Percentiles rank a stretch among this genome's conserved stretches.
Evolutionary conservation across 2,888 invertebrate species (phyloP).

Genomic region (Timema podura): DNA sequence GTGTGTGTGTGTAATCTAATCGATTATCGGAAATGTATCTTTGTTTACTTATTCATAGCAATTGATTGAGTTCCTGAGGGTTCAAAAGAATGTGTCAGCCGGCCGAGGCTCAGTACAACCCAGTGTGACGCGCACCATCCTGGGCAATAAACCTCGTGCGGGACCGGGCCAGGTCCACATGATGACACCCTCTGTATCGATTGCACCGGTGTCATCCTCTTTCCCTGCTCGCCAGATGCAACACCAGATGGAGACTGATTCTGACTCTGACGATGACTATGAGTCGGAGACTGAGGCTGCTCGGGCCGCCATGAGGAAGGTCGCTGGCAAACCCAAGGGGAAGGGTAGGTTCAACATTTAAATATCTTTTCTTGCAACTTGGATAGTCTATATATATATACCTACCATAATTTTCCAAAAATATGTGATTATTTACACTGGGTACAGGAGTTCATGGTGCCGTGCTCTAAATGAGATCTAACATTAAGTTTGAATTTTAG

Average conservation of each 20-base stretch:
- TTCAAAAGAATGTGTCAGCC: slow-evolving; percentile 40
- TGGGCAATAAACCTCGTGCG: slow-evolving; percentile 19
- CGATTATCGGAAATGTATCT: too few relatives aligned
- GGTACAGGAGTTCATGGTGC: neutral
- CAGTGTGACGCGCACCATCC: slow-evolving; percentile 22
- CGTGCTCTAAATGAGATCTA: too few relatives aligned
- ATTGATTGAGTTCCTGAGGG: slow-evolving; percentile 44
- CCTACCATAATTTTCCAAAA: neutral
- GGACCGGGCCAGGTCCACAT: slow-evolving; percentile 36
- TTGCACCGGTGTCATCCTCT: slow-evolving; percentile 46
- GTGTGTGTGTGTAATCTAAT: too few relatives aligned
- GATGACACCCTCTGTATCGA: slow-evolving; percentile 51
- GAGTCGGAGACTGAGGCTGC: slow-evolving; percentile 28
- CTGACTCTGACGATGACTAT: slow-evolving; percentile 29
- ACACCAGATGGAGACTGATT: slow-evolving; percentile 22
- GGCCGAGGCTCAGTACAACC: slow-evolving; percentile 30
- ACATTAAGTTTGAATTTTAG: too few relatives aligned
- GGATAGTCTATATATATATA: too few relatives aligned
- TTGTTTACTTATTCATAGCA: slow-evolving; percentile 3
- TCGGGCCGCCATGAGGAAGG: slow-evolving; percentile 25
- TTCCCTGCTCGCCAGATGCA: slow-evolving; percentile 26
- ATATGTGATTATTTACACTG: neutral
- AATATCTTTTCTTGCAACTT: neutral
- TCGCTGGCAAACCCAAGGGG: slow-evolving; percentile 30
- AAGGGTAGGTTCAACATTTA: slow-evolving; percentile 25